Evolutionary conservation across 2,113 vertebrate genomes (phyloP).

Genomic region (Tursiops truncatus): DNA sequence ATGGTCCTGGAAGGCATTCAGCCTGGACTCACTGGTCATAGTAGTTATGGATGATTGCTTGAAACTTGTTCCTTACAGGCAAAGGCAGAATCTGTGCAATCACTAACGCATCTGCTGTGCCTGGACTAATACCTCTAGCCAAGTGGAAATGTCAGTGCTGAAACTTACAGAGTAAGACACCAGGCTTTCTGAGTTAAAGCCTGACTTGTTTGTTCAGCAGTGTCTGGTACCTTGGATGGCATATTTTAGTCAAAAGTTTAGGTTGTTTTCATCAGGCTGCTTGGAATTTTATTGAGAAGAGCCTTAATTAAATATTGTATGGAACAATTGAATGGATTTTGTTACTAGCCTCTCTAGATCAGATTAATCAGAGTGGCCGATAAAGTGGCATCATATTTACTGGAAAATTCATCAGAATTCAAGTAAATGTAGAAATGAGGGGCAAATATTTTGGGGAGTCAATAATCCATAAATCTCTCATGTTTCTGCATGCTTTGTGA

Average conservation of each 20-base stretch:
- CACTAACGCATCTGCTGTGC: background rate
- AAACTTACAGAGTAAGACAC: background rate
- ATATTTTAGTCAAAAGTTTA: background rate
- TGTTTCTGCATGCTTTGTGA: background rate
- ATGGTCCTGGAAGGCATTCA: background rate
- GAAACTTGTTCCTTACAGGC: background rate
- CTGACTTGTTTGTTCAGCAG: background rate
- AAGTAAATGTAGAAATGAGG: background rate
- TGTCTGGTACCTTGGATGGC: background rate
- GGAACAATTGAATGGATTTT: background rate
- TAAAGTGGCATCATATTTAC: background rate
- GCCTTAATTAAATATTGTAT: background rate
- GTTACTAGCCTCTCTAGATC: background rate
- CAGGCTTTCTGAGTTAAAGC: background rate
- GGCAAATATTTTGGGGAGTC: background rate
- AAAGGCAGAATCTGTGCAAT: background rate
- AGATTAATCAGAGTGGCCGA: background rate
- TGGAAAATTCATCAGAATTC: background rate
- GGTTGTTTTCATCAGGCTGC: background rate
- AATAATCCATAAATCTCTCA: background rate
- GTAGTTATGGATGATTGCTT: slow-evolving; percentile 16
- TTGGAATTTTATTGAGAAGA: background rate
- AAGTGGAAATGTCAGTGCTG: background rate
- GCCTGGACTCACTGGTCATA: background rate
- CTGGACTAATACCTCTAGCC: background rate